Evolutionary conservation across 2,888 invertebrate species (phyloP).

Genomic region (Polia nebulosa): DNA sequence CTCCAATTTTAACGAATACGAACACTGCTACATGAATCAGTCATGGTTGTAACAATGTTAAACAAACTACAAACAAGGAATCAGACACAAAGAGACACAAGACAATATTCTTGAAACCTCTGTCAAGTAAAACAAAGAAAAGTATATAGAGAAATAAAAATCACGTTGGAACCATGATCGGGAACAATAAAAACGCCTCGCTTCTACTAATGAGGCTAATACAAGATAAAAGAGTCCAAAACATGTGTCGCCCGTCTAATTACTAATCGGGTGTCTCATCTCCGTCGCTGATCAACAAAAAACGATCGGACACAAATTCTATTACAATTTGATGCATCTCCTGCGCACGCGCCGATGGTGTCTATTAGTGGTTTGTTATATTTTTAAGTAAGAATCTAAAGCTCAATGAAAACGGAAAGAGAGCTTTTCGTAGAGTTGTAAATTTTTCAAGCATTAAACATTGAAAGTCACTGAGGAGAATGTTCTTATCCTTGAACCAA

Average conservation of each 20-base stretch:
- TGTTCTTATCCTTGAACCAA: too few species aligned
- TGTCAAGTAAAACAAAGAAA: slow-evolving; percentile 23
- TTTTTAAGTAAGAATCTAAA: background rate
- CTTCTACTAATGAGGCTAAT: slow-evolving; percentile 81
- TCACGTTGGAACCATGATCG: slow-evolving; percentile 58
- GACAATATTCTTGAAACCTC: background rate
- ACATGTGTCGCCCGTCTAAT: slow-evolving; percentile 90
- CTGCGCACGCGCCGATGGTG: slow-evolving; percentile 79
- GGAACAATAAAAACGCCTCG: slow-evolving; percentile 76
- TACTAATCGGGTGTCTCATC: slow-evolving; percentile 88
- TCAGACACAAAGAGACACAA: slow-evolving; percentile 6
- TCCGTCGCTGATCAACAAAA: slow-evolving; percentile 79
- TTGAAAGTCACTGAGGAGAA: background rate
- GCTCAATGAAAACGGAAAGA: background rate
- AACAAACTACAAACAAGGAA: background rate
- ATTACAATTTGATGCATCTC: slow-evolving; percentile 81
- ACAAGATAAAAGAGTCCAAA: slow-evolving; percentile 85
- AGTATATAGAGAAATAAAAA: slow-evolving; percentile 44
- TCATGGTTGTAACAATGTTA: background rate
- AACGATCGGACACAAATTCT: slow-evolving; percentile 84
- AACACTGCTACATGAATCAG: background rate
- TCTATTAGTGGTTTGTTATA: slow-evolving; percentile 5
- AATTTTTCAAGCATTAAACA: background rate
- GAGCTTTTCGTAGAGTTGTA: background rate
- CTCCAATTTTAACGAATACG: background rate